Conservation (phyloP, 1,140 invertebrate genomes). For the Chironomus tepperi region DNA sequence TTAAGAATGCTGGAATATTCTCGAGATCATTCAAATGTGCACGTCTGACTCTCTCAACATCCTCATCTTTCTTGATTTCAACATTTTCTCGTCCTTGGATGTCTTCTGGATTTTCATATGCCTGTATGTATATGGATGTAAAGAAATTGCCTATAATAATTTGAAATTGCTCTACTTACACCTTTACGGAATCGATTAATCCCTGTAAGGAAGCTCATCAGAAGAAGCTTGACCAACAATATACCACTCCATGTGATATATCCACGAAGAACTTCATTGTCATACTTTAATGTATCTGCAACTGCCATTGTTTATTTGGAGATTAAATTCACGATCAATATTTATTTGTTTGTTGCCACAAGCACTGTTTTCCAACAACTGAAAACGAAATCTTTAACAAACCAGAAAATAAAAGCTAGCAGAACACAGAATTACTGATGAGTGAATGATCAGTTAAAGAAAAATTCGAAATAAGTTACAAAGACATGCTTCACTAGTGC, state of each 20-base stretch:
- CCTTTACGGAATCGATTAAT: conserved; percentile 46
- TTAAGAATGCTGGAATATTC: conserved; percentile 55
- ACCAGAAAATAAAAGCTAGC: no score
- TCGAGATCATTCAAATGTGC: conserved; percentile 62
- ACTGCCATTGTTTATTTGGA: not conserved
- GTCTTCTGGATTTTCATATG: not conserved
- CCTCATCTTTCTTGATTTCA: conserved; percentile 1
- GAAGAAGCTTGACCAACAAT: conserved; percentile 51
- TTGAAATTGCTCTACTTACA: conserved; percentile 39
- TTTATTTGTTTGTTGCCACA: not conserved
- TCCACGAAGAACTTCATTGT: conserved; percentile 43
- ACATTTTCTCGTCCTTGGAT: not conserved
- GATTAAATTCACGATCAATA: not conserved
- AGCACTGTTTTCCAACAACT: not conserved
- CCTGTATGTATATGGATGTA: not conserved
- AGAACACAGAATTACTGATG: no score
- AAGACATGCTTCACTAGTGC: no score
- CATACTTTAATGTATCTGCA: conserved; percentile 29
- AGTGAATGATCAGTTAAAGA: no score
- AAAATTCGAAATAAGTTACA: no score
- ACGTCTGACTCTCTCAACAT: conserved; percentile 31
- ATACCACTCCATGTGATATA: conserved; percentile 50
- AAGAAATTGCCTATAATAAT: not conserved
- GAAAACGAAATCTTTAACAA: not conserved
- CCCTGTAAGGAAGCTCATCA: conserved; percentile 48